Evolutionary conservation across 2,797 vertebrate genomes (phyloP).

Genomic region (Myotis vivesi): DNA sequence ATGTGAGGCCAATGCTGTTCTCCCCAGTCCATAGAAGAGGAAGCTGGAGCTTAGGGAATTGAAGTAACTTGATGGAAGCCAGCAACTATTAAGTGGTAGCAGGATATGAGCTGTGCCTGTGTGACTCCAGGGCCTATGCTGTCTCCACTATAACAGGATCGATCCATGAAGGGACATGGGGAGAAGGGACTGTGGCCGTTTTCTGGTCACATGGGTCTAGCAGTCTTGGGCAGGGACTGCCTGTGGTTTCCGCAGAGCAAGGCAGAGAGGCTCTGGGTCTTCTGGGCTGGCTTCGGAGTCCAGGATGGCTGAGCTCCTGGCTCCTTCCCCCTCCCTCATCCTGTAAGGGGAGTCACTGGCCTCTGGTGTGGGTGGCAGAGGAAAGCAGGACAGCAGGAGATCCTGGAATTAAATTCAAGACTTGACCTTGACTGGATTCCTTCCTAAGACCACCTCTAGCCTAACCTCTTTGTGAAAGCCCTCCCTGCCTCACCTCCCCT

Average conservation of each 20-base stretch:
- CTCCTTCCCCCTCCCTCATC: neutral
- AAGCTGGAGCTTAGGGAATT: neutral
- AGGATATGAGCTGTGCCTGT: neutral
- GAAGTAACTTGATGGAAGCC: neutral
- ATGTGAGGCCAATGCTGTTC: neutral
- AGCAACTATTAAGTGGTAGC: neutral
- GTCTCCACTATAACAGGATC: neutral
- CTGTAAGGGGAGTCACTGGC: neutral
- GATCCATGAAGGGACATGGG: neutral
- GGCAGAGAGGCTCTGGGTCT: neutral
- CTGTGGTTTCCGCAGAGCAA: neutral
- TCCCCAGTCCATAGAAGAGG: neutral
- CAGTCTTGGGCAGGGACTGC: neutral
- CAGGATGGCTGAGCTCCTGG: neutral
- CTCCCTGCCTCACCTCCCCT: neutral
- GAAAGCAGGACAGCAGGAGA: constrained; percentile 2
- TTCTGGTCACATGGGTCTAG: neutral
- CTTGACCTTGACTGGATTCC: neutral
- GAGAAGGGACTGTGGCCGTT: neutral
- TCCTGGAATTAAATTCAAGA: constrained; percentile 43
- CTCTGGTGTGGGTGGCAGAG: neutral
- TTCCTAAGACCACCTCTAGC: constrained; percentile 30
- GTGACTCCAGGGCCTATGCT: neutral
- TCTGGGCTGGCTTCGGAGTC: neutral
- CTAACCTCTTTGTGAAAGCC: neutral